phyloP scores from a whole-genome alignment of 2,113 vertebrate genomes.

The Miniopterus natalensis region DNA sequence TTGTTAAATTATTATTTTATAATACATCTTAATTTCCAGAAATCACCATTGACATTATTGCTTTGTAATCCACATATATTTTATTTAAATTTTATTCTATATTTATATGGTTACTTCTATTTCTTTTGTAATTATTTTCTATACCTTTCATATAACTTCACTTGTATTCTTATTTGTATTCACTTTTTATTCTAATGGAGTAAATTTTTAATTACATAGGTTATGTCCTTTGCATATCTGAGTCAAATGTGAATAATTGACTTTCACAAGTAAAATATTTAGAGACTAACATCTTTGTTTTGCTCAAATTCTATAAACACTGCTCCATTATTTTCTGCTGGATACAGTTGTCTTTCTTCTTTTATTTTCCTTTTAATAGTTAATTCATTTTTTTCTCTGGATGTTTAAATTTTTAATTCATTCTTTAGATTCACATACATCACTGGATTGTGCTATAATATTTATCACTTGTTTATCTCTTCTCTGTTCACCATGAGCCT shows the following conservation, averaged over 20 bases:
- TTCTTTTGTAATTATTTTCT: background rate
- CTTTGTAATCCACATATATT: background rate
- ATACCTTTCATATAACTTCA: background rate
- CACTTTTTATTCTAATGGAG: background rate
- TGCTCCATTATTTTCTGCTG: background rate
- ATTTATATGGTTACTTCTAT: background rate
- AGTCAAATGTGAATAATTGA: background rate
- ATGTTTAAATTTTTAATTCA: background rate
- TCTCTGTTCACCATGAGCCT: background rate
- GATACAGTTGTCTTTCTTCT: background rate
- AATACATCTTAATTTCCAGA: background rate
- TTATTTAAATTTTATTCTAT: background rate
- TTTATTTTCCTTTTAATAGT: background rate
- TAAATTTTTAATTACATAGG: background rate
- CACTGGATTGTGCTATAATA: background rate
- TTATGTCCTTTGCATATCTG: background rate
- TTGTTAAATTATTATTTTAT: constrained; percentile 17
- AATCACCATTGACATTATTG: background rate
- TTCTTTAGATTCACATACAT: background rate
- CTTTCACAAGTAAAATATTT: constrained; percentile 14
- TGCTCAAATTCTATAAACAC: background rate
- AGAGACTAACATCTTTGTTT: background rate
- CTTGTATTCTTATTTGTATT: background rate
- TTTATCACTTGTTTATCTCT: background rate
- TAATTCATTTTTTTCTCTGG: background rate